Evolutionary conservation across 2,113 vertebrate genomes (phyloP), one percentile per base, ranked within the genome.

Genomic region (Smithornis capensis): DNA sequence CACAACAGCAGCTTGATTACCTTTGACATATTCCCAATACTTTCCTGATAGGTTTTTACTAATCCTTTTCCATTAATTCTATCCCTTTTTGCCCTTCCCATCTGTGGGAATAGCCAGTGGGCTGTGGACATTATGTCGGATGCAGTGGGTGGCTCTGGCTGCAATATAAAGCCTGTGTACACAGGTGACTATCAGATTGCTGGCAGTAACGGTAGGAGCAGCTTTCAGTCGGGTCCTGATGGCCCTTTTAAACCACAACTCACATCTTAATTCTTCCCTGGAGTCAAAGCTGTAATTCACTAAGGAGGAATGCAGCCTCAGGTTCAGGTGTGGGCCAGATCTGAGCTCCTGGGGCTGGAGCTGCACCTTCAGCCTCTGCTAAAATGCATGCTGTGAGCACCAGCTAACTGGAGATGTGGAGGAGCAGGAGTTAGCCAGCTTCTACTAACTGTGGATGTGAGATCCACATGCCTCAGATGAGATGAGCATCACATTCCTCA

Each of bases 161-260:
- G 52, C 31, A n/a, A 31, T 29, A 13, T 10, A 9, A 80, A 49
- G 13, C 55, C 52, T 37, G 17, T 2, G 35, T 19, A 47, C 5
- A 4, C 53, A 28, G 2, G 3, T 0, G 0, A n/a, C 6, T 25
- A 15, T 14, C 0, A 0, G 57, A 37, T 21, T n/a, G 7, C 60
- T 52, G 31, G 74, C 44, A 53, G 31, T 42, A n/a, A 4, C 3
- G 9, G 21, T 8, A 57, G 73, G 35, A 70, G 9, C 35, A 50
- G 27, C 56, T 82, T 13, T 33, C 37, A 63, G 47, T 62, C 12
- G 50, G 52, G 29, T 25, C 33, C 57, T 27, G 35, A 37, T 24
- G 45, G 64, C 69, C 69, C 63, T 92, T 86, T 55, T 47, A 84
- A 92, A 70, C 23, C 38, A 63, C 80, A 74, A 1, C 28, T 80